Evolutionary conservation across 2,888 invertebrate species (phyloP).

Genomic region (Volucella inflata): DNA sequence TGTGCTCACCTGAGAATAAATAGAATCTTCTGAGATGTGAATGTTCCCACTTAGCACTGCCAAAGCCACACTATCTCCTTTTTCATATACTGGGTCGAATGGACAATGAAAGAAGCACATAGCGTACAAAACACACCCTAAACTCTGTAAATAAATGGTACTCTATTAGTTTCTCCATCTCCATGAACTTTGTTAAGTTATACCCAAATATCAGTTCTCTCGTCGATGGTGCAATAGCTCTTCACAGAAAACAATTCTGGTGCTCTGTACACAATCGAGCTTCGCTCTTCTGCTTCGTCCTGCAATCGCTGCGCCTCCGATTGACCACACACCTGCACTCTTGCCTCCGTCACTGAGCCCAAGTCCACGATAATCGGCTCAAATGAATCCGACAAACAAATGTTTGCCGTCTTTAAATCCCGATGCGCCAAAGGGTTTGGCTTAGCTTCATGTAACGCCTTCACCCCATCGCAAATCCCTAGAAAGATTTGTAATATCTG

Average conservation of each 20-base stretch:
- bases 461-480: constrained; percentile 90
- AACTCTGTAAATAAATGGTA: constrained; percentile 85
- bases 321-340: constrained; percentile 87
- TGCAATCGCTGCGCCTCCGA: constrained; percentile 89
- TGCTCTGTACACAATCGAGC: constrained; percentile 94
- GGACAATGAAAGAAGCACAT: constrained; percentile 94
- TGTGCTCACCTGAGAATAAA: constrained; percentile 85
- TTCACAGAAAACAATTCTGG: constrained; percentile 95
- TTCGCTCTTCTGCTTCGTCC: constrained; percentile 92
- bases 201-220: constrained; percentile 93
- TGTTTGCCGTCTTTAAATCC: constrained; percentile 94
- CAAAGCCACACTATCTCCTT: constrained; percentile 93
- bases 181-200: constrained; percentile 78
- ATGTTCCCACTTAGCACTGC: constrained; percentile 91
- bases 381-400: constrained; percentile 89
- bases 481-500: constrained; percentile 89
- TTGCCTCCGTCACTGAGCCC: constrained; percentile 88
- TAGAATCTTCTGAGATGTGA: constrained; percentile 88
- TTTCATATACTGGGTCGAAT: constrained; percentile 92
- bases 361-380: constrained; percentile 93
- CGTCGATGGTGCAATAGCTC: constrained; percentile 91
- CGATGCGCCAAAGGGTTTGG: constrained; percentile 91
- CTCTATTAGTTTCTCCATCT: neutral
- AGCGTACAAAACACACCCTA: constrained; percentile 94
- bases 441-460: constrained; percentile 89